Evolutionary conservation across 1,140 invertebrate species (phyloP).

Genomic region (Mactra quadrangularis): DNA sequence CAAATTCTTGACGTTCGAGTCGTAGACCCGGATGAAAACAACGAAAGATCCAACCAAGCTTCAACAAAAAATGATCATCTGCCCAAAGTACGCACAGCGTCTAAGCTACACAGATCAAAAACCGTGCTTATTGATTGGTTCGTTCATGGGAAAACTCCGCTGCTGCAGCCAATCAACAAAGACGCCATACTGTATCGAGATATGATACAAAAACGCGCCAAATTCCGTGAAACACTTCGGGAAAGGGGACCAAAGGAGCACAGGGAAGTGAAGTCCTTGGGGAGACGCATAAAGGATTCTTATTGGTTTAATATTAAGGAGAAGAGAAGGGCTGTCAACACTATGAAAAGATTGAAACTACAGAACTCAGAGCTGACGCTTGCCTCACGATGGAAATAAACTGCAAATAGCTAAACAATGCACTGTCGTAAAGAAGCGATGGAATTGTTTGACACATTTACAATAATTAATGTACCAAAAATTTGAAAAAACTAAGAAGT

Average conservation of each 20-base stretch:
- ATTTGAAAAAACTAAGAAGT: no score
- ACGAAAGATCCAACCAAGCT: not conserved
- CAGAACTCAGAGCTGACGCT: constrained; percentile 45
- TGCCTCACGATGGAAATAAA: constrained; percentile 52
- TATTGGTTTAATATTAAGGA: constrained; percentile 54
- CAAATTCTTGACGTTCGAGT: constrained; percentile 54
- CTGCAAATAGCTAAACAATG: no score
- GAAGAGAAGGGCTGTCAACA: constrained; percentile 38
- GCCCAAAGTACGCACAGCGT: not conserved
- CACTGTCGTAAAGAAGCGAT: no score
- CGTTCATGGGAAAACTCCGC: constrained; percentile 55
- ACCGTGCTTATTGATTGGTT: constrained; percentile 62
- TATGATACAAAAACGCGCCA: constrained; percentile 58
- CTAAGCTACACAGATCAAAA: constrained; percentile 37
- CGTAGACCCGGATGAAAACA: constrained; percentile 46
- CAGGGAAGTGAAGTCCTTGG: constrained; percentile 34
- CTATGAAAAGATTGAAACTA: constrained; percentile 53
- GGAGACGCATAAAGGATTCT: constrained; percentile 48
- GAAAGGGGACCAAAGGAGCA: constrained; percentile 40
- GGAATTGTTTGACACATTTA: no score
- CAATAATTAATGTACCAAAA: no score
- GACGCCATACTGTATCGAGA: constrained; percentile 61
- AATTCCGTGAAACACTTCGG: constrained; percentile 21
- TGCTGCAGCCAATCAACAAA: constrained; percentile 59
- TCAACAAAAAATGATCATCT: constrained; percentile 4